Evolutionary conservation across 1,140 invertebrate genomes (phyloP).

Genomic region (Muscidifurax raptorellus): DNA sequence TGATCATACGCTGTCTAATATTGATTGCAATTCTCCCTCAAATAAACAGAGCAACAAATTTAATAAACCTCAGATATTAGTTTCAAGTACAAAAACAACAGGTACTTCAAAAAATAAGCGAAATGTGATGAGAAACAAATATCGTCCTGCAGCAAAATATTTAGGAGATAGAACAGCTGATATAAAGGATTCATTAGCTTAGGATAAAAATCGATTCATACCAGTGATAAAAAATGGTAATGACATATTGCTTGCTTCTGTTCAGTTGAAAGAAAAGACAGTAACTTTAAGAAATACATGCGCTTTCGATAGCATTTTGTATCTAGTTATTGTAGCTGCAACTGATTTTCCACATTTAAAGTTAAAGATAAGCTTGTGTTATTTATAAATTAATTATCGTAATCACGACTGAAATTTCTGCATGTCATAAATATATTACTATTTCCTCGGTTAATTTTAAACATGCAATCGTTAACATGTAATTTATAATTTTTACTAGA

Average conservation of each 20-base stretch:
- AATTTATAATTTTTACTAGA: no score
- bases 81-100: not conserved
- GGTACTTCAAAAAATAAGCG: not conserved
- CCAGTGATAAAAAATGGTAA: constrained; percentile 1
- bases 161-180: not conserved
- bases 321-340: not conserved
- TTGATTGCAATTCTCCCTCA: no score
- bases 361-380: not conserved
- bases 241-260: not conserved
- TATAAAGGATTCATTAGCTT: not conserved
- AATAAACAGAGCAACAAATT: no score
- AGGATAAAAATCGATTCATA: not conserved
- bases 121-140: not conserved
- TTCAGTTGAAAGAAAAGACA: not conserved
- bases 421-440: no score
- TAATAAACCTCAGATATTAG: no score
- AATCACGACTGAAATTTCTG: no score
- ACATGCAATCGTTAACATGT: no score
- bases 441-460: no score
- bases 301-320: not conserved
- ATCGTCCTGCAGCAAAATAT: not conserved
- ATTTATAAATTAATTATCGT: not conserved
- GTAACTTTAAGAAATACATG: not conserved
- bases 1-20: no score
- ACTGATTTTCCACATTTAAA: not conserved